Evolutionary conservation across 2,888 invertebrate genomes (phyloP), one percentile per base, ranked within the genome.

Genomic region (Liopterus haemorrhoidalis): DNA sequence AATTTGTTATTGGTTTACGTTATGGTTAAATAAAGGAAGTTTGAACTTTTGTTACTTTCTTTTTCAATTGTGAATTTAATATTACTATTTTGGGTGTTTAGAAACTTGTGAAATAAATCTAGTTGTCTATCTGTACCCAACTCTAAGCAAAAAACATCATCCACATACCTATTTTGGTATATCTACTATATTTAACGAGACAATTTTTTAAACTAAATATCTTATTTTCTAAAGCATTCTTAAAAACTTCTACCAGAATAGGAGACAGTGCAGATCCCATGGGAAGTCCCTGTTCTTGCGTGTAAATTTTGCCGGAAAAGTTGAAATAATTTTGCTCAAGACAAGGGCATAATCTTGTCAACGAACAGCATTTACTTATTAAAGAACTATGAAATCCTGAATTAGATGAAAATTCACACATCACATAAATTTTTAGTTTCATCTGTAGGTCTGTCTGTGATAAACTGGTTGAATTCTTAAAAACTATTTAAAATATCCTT

Each of bases 21-120:
- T 30, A 41, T 33, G n/a, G 41, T 32, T 16, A 33, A 19, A 24
- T 41, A 32, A 24, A 41, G 18, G 25, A 32, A 33, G 16, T 41
- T 33, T 3, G 24, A 12, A 16, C 14, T 16, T 11, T 24, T 24
- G 9, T 41, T 25, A 18, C 11, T n/a, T 28, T 39, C 28, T 28
- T 6, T 41, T 24, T 41, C 41, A 24, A 32, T 24, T 5, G 33
- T 41, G 22, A 41, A 41, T 24, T 41, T 18, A n/a, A 41, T 41
- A 11, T 32, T 33, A n/a, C 25, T 14, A 33, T 33, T 33, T 5
- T 33, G 22, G 11, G 15, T 32, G 14, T 39, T 39, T 4, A 33
- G 18, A 24, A 24, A 24, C 8, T 20, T 12, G 9, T 32, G 15
- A 16, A 41, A 41, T n/a, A 5, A 18, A 22, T 33, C 18, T 14